Base-by-base conservation (phyloP, 1,140 invertebrate species). In the Papilio helenus region DNA sequence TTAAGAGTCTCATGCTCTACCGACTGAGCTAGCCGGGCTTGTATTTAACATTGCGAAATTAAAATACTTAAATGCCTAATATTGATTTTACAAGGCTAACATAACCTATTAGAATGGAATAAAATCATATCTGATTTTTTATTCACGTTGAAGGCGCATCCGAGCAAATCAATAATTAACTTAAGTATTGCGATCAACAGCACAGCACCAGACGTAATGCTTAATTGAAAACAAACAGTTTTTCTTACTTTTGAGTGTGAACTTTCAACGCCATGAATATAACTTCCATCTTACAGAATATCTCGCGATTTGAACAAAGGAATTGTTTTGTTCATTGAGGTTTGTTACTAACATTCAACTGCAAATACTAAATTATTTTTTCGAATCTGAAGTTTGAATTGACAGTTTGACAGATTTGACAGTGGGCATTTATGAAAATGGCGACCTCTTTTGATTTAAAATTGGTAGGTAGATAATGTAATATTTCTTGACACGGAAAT, bases 1-100 rank as follows among this genome's bases (percentile, higher is more conserved):
- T 55, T 55, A 55, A 55, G 51, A 55, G 51, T 55, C 51, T 55
- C 51, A 55, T 55, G 51, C 51, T 55, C 51, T 55, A 55, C 51
- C 51, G 97, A 97, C 89, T 90, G 89, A 90, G 89, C 89, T 90
- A 90, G 89, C 89, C 89, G 89, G 89, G 89, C 89, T 83, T 79
- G 76, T 74, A 5, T 9, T 1, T n/a, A 4, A 1, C 4, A 3
- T 7, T 2, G 42, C n/a, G 65, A 81, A 80, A 79, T 72, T 78
- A 61, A 42, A 23, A 65, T 79, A 73, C 5, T 5, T 74, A 72
- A 72, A 44, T 78, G 39, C 14, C n/a, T 42, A 72, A 72, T 39
- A 72, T 39, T 71, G 3, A 34, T n/a, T 72, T 34, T 72, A 18
- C 0, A 29, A 68, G 4, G 10, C 14, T 4, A 9, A 61, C n/a